phyloP scores from a whole-genome alignment of 2,888 invertebrate genomes.

The Perithous albicinctus region DNA sequence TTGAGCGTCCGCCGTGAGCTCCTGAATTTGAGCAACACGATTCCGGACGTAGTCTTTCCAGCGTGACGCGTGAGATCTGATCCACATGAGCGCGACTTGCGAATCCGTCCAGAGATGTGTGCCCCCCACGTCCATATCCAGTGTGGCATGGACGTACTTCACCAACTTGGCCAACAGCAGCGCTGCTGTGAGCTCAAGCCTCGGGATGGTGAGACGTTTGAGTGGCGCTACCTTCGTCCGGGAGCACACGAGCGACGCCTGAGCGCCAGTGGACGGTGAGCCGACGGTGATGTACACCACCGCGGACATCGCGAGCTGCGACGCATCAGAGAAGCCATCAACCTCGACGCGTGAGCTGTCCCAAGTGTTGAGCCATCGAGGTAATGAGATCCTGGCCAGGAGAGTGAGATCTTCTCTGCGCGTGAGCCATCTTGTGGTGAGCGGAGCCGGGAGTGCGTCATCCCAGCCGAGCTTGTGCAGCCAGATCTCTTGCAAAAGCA shows the following conservation, averaged over 20 bases:
- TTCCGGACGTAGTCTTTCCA: too few relatives aligned
- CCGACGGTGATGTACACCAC: constrained; percentile 2
- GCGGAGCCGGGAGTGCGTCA: constrained; percentile 40
- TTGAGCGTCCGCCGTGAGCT: constrained; percentile 21
- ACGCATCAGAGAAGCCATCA: constrained; percentile 65
- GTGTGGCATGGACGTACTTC: constrained; percentile 11
- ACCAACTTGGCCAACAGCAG: constrained; percentile 57
- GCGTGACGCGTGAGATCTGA: too few relatives aligned
- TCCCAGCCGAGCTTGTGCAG: constrained; percentile 63
- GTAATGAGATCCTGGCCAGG: constrained; percentile 52
- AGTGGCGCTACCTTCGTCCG: constrained; percentile 66
- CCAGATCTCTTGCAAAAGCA: constrained; percentile 60
- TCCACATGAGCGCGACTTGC: constrained; percentile 56
- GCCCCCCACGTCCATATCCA: not conserved
- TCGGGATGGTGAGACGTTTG: constrained; percentile 68
- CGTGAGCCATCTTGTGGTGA: constrained; percentile 33
- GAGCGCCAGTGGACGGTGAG: not conserved
- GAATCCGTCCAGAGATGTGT: constrained; percentile 64
- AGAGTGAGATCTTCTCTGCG: constrained; percentile 56
- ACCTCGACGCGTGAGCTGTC: constrained; percentile 37
- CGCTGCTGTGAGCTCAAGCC: constrained; percentile 71
- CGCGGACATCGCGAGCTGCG: constrained; percentile 62
- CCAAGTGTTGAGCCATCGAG: constrained; percentile 50
- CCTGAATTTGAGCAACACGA: too few relatives aligned
- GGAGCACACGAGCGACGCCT: constrained; percentile 45